Base-by-base conservation (phyloP, 2,797 vertebrate genomes). In the Ptychobarbus kaznakovi region DNA sequence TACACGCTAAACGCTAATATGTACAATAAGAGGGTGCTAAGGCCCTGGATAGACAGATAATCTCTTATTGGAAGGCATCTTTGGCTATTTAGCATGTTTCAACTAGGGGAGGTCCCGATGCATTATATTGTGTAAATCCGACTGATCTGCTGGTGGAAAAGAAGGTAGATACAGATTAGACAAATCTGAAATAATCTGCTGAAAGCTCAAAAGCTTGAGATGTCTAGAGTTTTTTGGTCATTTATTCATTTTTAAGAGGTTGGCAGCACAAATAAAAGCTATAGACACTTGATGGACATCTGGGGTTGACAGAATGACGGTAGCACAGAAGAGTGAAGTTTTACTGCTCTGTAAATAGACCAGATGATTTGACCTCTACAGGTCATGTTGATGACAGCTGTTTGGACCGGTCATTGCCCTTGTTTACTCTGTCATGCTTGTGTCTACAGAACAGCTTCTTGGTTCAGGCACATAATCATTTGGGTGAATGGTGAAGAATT, bases 131-230 rank as follows among this genome's bases (percentile, higher is more conserved):
- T 53, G 53, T 76, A 78, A 85, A 87, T 87, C 86, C 68, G 78
- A 56, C 68, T 80, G 70, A 81, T 81, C 79, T 56, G 66, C 40
- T 81, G 46, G 46, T 53, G 79, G 38, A 51, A 85, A 81, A 77
- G 77, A 87, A 87, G 82, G 82, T 87, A 69, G 82, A 53, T 81
- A 58, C 7, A 72, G 78, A 81, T 87, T 85, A 87, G 86, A 72
- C 70, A 70, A 85, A 87, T 87, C 86, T 84, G 70, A 73, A 40
- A 51, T 81, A 87, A 87, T 85, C 86, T 85, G 77, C 28, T 85
- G 68, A 85, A 85, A 85, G 76, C 83, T 51, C 42, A 80, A 65
- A 61, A 80, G 83, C 83, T 85, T 85, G 75, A 85, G 83, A 85
- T 80, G 84, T 85, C 77, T 85, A 49, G 42, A 63, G 44, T 11